Evolutionary conservation across 2,797 vertebrate species (phyloP), one percentile per base, ranked within the genome.

Genomic region (Liasis olivaceus): DNA sequence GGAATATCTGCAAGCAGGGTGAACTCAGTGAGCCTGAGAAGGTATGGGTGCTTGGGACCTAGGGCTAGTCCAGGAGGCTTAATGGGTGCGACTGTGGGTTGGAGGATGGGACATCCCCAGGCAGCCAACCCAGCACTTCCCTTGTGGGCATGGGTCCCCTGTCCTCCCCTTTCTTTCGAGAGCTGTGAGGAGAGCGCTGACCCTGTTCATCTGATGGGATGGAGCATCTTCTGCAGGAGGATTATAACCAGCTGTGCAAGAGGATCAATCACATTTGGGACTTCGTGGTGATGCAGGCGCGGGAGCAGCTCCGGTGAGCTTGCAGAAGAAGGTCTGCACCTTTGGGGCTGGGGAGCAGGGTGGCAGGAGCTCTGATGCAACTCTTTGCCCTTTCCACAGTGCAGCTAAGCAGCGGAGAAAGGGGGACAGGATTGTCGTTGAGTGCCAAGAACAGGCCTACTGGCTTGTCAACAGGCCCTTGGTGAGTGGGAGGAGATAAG

Each of bases 281-380:
- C 97, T 99, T 99, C 89, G 99, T 99, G 92, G 98, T 99, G 97
- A 99, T 98, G 98, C 99, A 99, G 97, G 99, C 99, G 0, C 97
- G 98, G 94, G 99, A 99, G 95, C 99, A 99, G 95, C 98, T 99
- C 72, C 98, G 99, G 99, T 99, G 95, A 98, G 97, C n/a, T 47
- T 47, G 72, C 72, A 47, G 72, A 22, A 81, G 36, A 12, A 24
- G 72, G 42, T 47, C 72, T 24, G 22, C 9, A 9, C 36, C 72
- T 47, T 24, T 47, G 24, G 36, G 36, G 42, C 3, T 24, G 58
- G 60, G 22, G 87, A 2, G 9, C 26, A 42, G 42, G 7, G 0
- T 0, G 2, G 0, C 22, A 1, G 3, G 2, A 5, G 0, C 77
- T 60, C 88, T 93, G 42, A 91, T 0, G 0, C 93, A 22, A 88